Percentiles rank a stretch among this genome's conserved stretches.
phyloP scores from a whole-genome alignment of 2,797 vertebrate genomes.

The Craterocephalus amniculus region DNA sequence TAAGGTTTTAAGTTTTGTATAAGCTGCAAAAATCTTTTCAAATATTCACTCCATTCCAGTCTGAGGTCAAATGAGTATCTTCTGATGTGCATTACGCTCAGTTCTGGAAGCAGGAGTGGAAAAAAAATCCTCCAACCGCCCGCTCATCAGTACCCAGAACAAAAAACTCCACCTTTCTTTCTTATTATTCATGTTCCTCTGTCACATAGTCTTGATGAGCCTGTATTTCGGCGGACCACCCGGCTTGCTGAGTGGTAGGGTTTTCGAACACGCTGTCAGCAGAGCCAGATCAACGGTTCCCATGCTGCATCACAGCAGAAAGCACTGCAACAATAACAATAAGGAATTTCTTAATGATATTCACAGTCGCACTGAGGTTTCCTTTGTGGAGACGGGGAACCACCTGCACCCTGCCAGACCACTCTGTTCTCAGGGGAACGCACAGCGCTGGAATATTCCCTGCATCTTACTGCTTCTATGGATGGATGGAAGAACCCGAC shows the following conservation, averaged over 20 bases:
- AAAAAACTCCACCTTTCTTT: slow-evolving; percentile 49
- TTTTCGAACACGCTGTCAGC: slow-evolving; percentile 26
- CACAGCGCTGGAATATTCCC: slow-evolving; percentile 49
- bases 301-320: slow-evolving; percentile 53
- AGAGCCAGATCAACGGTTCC: slow-evolving; percentile 49
- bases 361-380: slow-evolving; percentile 71
- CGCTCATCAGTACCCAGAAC: slow-evolving; percentile 41
- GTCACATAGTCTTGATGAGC: slow-evolving; percentile 43
- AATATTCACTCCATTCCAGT: background rate
- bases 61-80: slow-evolving; percentile 9
- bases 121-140: slow-evolving; percentile 43
- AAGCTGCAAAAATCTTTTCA: slow-evolving; percentile 20
- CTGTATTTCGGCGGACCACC: slow-evolving; percentile 64
- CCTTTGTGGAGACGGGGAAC: slow-evolving; percentile 57
- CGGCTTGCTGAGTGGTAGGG: slow-evolving; percentile 49
- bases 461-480: slow-evolving; percentile 49
- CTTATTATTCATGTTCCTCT: slow-evolving; percentile 46
- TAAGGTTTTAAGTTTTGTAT: slow-evolving; percentile 18
- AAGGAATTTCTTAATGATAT: slow-evolving; percentile 67
- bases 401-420: slow-evolving; percentile 67
- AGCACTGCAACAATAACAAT: slow-evolving; percentile 59
- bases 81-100: slow-evolving; percentile 15
- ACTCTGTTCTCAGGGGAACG: slow-evolving; percentile 43
- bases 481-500: slow-evolving; percentile 52
- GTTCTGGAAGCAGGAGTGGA: slow-evolving; percentile 8